Conservation (phyloP, 2,113 vertebrate species). For the Falco punctatus region DNA sequence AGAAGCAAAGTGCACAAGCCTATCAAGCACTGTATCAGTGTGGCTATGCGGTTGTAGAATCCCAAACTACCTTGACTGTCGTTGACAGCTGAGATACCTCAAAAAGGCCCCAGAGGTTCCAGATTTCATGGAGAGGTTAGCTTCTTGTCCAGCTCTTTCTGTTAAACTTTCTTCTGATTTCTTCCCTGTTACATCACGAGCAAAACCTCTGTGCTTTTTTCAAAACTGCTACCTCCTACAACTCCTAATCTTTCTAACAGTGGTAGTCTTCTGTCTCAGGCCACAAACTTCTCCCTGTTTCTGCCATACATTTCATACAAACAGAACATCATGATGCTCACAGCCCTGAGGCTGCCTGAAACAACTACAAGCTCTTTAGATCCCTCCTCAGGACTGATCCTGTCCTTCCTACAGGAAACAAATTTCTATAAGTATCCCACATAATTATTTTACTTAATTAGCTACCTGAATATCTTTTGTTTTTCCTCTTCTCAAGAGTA, state of each 20-base stretch:
- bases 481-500: neutral
- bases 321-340: neutral
- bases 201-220: neutral
- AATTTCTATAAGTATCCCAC: neutral
- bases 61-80: neutral
- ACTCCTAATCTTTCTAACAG: neutral
- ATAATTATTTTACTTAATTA: neutral
- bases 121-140: neutral
- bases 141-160: neutral
- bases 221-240: neutral
- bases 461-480: neutral
- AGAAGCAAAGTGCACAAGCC: neutral
- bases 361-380: neutral
- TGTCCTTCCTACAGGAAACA: neutral
- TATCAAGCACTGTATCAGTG: neutral
- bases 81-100: neutral
- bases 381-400: neutral
- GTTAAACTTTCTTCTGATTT: neutral
- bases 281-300: neutral
- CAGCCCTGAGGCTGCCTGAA: neutral
- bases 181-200: neutral
- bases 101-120: neutral
- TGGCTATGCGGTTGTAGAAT: neutral
- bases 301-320: neutral
- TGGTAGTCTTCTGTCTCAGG: neutral